Base-by-base conservation (phyloP, 2,113 vertebrate species). In the Apodemus speciosus region DNA sequence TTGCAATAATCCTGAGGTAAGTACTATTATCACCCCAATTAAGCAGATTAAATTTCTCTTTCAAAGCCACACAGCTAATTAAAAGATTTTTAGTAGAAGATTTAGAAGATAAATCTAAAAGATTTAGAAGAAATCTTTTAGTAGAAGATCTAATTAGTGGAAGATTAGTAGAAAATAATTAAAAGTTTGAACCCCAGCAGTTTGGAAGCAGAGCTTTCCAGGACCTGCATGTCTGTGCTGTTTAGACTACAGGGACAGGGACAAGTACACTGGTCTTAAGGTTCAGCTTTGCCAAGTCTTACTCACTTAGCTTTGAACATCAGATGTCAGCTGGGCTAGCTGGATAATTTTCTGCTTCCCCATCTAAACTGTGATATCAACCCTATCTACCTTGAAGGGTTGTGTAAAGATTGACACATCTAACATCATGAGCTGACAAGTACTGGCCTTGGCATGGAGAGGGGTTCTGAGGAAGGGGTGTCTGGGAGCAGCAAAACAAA, bases 21-120 rank as follows among this genome's bases (percentile, higher is more conserved):
- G 85, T 27, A 46, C 32, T 64, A 10, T 43, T 91, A n/a, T 77
- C 62, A 35, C 66, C 71, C 60, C 18, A 9, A 88, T 90, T 58
- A 84, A 91, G 32, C 21, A 35, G 88, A 66, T 62, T 69, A 51
- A 40, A 68, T 88, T 77, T n/a, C 90, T 91, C 79, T 20, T 93
- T 90, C 80, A 60, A 49, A 92, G 69, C 62, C 27, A 46, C 76
- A 85, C 15, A 66, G 56, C 93, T 83, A 85, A 85, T 88, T 73
- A 84, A 72, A 64, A 88, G 68, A 76, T 62, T 94, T 94, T 85
- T 85, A 86, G 72, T 77, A 71, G 27, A 69, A 87, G 69, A 85
- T 92, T 85, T 88, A 88, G 69, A 92, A 87, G 89, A 89, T 69
- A 79, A 91, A 94, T 69, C n/a, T 83, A 79, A 77, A 85, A 88